A percentile compares a stretch with the other conserved stretches of the same genome.
Conservation (phyloP, 2,113 vertebrate genomes). For the Laterallus jamaicensis region DNA sequence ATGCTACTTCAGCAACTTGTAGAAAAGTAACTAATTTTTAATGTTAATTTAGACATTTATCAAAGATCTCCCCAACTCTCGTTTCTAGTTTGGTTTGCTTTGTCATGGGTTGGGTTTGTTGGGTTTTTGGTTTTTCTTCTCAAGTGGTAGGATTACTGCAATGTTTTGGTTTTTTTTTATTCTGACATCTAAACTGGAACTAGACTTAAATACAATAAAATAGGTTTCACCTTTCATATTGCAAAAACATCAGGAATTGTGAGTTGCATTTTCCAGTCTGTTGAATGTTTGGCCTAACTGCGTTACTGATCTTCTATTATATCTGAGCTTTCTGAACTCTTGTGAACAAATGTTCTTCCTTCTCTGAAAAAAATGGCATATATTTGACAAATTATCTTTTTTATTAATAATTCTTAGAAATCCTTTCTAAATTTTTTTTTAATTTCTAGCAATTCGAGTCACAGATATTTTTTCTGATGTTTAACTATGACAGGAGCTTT, state of each 20-base stretch:
- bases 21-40: neutral
- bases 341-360: neutral
- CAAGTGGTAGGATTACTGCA: neutral
- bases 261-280: neutral
- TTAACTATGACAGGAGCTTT: neutral
- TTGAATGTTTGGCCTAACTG: neutral
- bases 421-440: neutral
- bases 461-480: neutral
- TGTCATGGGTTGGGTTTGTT: neutral
- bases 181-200: neutral
- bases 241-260: neutral
- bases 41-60: neutral
- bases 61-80: neutral
- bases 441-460: neutral
- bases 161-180: neutral
- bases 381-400: neutral
- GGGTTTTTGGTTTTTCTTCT: neutral
- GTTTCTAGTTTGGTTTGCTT: neutral
- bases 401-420: neutral
- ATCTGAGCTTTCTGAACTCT: neutral
- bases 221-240: neutral
- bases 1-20: neutral
- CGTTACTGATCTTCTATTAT: neutral
- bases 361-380: neutral
- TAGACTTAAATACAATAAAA: neutral